Conservation (phyloP, 2,797 vertebrate species). For the Acrossocheilus wenchowensis region DNA sequence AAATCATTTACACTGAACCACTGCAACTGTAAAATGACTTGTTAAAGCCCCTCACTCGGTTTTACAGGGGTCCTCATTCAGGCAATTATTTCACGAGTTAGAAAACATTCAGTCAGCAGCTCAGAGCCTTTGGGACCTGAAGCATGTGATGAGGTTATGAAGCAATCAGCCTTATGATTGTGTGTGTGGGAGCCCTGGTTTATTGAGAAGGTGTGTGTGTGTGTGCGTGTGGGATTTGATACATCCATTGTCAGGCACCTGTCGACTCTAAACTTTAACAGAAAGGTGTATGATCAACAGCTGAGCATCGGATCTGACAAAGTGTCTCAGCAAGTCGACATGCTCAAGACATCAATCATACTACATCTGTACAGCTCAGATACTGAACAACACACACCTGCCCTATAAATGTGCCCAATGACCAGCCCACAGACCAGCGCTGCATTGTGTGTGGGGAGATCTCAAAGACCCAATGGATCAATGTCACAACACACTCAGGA, state of each 20-base stretch:
- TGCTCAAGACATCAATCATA: constrained; percentile 77
- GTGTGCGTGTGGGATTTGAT: constrained; percentile 60
- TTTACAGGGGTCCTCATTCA: constrained; percentile 23
- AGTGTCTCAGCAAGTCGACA: constrained; percentile 68
- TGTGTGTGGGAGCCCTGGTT: neutral
- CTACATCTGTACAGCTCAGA: constrained; percentile 69
- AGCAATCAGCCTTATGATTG: constrained; percentile 8
- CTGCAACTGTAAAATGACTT: neutral
- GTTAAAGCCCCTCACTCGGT: neutral
- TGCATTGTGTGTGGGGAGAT: constrained; percentile 36
- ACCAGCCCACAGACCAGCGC: constrained; percentile 15
- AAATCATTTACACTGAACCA: neutral
- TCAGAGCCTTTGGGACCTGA: constrained; percentile 5
- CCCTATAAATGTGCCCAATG: neutral
- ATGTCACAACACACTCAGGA: constrained; percentile 24
- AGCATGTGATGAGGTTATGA: constrained; percentile 38
- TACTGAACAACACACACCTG: constrained; percentile 65
- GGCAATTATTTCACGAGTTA: constrained; percentile 19
- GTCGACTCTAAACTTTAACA: constrained; percentile 68
- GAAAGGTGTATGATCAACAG: constrained; percentile 76
- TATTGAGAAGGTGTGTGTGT: neutral
- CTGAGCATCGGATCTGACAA: constrained; percentile 71
- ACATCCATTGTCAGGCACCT: constrained; percentile 72
- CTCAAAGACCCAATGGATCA: constrained; percentile 43
- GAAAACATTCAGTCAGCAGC: constrained; percentile 28